Conservation (phyloP, 2,113 vertebrate species). For the Serilophus lunatus region DNA sequence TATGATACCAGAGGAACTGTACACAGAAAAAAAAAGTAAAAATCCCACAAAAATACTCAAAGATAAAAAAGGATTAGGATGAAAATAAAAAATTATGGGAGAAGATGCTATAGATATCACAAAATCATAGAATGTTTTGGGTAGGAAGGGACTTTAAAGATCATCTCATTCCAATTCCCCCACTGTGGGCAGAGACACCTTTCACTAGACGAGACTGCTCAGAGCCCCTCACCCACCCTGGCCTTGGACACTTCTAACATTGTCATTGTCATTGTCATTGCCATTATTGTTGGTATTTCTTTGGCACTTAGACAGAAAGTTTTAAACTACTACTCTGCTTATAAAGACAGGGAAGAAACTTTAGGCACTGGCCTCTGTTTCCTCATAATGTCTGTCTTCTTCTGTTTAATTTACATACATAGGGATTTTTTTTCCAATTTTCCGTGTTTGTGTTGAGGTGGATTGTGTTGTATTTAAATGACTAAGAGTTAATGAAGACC, state of each 20-base stretch:
- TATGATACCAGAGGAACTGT: not conserved
- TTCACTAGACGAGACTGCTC: not conserved
- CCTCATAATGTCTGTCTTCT: not conserved
- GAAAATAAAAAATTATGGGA: not conserved
- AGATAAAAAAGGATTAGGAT: not conserved
- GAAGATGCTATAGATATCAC: not conserved
- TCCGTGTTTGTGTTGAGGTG: not conserved
- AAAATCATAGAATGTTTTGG: not conserved
- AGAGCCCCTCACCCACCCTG: not conserved
- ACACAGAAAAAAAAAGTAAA: not conserved
- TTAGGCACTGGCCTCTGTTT: not conserved
- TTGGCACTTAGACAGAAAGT: not conserved
- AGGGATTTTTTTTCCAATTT: not conserved
- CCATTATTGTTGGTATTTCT: no score
- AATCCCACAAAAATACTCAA: not conserved
- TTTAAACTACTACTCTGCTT: not conserved
- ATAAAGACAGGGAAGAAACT: accelerated
- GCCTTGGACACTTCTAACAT: not conserved
- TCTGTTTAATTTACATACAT: not conserved
- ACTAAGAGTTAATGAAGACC: not conserved
- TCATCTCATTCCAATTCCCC: accelerated
- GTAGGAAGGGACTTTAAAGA: not conserved
- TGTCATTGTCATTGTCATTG: no score
- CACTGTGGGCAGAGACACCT: not conserved
- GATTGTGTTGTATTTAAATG: not conserved